Evolutionary conservation across 2,113 vertebrate genomes (phyloP), one percentile per base, ranked within the genome.

Genomic region (Heterotis niloticus): DNA sequence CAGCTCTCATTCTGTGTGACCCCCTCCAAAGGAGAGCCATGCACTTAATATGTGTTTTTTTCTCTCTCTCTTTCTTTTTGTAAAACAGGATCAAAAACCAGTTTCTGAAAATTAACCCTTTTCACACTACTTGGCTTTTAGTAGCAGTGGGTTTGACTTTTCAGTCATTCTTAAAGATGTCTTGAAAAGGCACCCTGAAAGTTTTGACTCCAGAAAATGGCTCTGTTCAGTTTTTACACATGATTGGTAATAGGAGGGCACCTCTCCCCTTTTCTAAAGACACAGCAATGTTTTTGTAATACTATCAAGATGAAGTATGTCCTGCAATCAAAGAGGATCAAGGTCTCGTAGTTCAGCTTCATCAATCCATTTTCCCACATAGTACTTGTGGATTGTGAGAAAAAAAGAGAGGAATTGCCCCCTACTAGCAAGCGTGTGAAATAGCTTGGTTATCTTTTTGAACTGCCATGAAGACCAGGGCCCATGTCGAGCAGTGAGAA

Each of bases 401-500:
- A 88, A 87, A 78, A 83, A 74, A 56, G 56, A 65, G 79, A 75
- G 80, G 81, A 29, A 57, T 76, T 26, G 71, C 80, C 60, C 66
- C 44, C 51, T 73, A 79, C 78, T 79, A 78, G 78, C 79, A 78
- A 44, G 28, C 81, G 81, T 66, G 44, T 52, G 23, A 77, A 70
- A 81, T 72, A 81, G 18, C 13, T 80, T 75, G 26, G 84, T 89
- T 90, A 90, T 91, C 89, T 88, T 85, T 85, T 17, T 17, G 51
- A 60, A 64, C 79, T 84, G 89, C 89, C 88, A 89, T 90, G 89
- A 84, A 89, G 85, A 87, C 62, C 18, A 60, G 59, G 77, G 52
- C 24, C 54, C 62, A 59, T 52, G 72, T 69, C 14, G 66, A 75
- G 73, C 28, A 18, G 62, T 18, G 67, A 51, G 81, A 84, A 82